Base-by-base conservation (phyloP, 2,113 vertebrate genomes). In the Chlorodrepanis virens region DNA sequence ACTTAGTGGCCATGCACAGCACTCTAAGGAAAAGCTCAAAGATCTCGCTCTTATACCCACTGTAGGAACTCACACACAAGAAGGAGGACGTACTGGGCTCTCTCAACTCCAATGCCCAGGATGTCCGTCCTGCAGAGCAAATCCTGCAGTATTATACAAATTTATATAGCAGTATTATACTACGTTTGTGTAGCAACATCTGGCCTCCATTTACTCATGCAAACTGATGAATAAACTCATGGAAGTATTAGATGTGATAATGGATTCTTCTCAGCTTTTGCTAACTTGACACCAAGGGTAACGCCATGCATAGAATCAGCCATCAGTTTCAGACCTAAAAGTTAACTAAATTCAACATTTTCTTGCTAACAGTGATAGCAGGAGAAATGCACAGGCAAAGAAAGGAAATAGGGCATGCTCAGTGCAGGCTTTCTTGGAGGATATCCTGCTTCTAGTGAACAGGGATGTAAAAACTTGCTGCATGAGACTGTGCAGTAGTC, bases 21-120 rank as follows among this genome's bases (percentile, higher is more conserved):
- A 44, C 19, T 28, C 39, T 14, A 39, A 45, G 11, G 75, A 57
- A 85, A 61, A 82, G 24, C 20, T 64, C 8, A 3, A n/a, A 33
- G 20, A 44, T 50, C 40, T 47, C 1, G 0, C 15, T 92, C 25
- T 78, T 29, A 45, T 0, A 65, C 1, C 11, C 59, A 23, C 37
- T 75, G 47, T 14, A 86, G n/a, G 14, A 83, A 64, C 33, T 25
- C 31, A 22, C 57, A 40, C 56, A 23, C 44, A 68, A 37, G 37
- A 1, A 49, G 25, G 17, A 64, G 50, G 45, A 69, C 27, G 37
- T 25, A 20, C 0, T 40, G 20, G 25, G 33, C 10, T 59, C 12
- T 27, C 33, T 54, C 59, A 59, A 20, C 12, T 35, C 8, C 29
- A 71, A 1, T n/a, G 37, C n/a, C 40, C 39, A 63, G 35, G 25